Evolutionary conservation across 2,113 vertebrate genomes (phyloP).

Genomic region (Meleagris gallopavo): DNA sequence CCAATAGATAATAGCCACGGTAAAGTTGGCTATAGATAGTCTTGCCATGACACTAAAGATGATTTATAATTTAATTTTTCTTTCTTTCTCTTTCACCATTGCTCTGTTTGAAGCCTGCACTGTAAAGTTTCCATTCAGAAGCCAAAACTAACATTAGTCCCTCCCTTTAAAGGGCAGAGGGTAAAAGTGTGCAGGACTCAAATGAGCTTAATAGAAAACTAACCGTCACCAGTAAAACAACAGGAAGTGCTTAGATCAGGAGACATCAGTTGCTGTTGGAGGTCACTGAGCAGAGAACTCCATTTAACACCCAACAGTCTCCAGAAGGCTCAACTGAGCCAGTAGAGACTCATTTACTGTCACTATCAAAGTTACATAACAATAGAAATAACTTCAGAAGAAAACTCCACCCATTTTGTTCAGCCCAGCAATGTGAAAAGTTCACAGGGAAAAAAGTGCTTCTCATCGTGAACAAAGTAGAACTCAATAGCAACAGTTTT

Average conservation of each 20-base stretch:
- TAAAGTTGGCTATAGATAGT: constrained; percentile 7
- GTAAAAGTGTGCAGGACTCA: constrained; percentile 72
- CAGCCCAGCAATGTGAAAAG: constrained; percentile 53
- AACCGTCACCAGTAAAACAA: constrained; percentile 64
- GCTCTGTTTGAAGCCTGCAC: constrained; percentile 33
- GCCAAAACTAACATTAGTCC: constrained; percentile 71
- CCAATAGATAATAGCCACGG: neutral
- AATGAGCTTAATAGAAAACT: constrained; percentile 75
- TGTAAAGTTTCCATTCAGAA: constrained; percentile 64
- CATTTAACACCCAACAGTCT: constrained; percentile 73
- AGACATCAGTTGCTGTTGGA: constrained; percentile 68
- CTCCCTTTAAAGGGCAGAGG: constrained; percentile 74
- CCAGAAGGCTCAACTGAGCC: constrained; percentile 27
- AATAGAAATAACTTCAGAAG: constrained; percentile 57
- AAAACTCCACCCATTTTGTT: constrained; percentile 50
- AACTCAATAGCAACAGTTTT: neutral
- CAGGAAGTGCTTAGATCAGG: constrained; percentile 67
- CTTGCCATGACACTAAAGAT: constrained; percentile 11
- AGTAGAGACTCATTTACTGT: constrained; percentile 62
- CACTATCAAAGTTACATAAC: constrained; percentile 58
- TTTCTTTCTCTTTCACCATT: constrained; percentile 8
- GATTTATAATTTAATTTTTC: constrained; percentile 55
- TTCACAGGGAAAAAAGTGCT: constrained; percentile 41
- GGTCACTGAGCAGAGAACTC: constrained; percentile 70
- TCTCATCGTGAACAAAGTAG: constrained; percentile 41